phyloP scores from a whole-genome alignment of 2,113 vertebrate genomes.

The Tetrax tetrax region DNA sequence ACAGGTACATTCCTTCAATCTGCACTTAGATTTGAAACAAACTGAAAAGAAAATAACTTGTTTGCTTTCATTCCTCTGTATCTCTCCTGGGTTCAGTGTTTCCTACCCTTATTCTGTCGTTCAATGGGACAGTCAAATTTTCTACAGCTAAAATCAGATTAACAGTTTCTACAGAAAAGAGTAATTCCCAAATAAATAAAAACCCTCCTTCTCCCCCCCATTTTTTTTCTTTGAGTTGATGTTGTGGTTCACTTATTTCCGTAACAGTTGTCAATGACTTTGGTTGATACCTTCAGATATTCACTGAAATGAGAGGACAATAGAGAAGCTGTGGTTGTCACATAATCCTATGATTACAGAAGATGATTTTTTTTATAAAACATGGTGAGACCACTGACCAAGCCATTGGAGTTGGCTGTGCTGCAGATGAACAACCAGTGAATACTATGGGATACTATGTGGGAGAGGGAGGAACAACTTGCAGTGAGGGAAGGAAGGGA shows the following conservation, averaged over 20 bases:
- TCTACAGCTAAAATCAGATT: not conserved
- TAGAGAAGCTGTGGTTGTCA: not conserved
- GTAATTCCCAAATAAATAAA: not conserved
- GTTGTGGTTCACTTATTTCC: not conserved
- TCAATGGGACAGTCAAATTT: not conserved
- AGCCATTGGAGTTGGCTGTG: not conserved
- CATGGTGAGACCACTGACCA: not conserved
- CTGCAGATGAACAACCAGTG: accelerated
- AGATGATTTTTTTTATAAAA: not conserved
- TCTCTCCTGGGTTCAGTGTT: not conserved
- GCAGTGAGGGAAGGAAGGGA: not conserved
- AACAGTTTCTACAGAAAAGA: not conserved
- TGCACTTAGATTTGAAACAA: not conserved
- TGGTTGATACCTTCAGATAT: not conserved
- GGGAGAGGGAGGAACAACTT: not conserved
- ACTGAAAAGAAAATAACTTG: not conserved
- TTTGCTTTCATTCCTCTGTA: not conserved
- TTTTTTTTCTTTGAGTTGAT: not conserved
- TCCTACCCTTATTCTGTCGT: not conserved
- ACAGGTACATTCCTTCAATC: not conserved
- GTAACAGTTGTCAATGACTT: not conserved
- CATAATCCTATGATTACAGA: not conserved
- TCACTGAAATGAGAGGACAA: not conserved
- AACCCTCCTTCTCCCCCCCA: accelerated
- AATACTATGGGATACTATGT: not conserved